Conservation (phyloP, 2,888 invertebrate genomes). For the Phrixothrix hirtus region DNA sequence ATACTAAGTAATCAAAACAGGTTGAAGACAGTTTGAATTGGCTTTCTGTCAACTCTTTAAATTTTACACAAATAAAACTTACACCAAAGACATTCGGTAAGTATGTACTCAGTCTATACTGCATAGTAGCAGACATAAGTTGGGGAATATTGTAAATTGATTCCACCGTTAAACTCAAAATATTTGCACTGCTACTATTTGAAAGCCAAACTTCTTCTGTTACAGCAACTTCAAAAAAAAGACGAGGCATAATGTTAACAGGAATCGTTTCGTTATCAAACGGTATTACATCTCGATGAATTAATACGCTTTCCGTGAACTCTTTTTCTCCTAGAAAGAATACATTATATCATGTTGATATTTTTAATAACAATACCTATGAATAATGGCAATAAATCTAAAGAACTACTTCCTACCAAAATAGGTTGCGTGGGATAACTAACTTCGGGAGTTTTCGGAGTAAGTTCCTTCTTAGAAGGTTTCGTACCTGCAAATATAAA, state of each 20-base stretch:
- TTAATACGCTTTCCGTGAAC: slow-evolving; percentile 29
- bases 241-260: slow-evolving; percentile 43
- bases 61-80: too few species aligned
- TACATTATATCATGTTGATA: neutral
- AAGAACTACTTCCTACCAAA: slow-evolving; percentile 29
- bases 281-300: slow-evolving; percentile 39
- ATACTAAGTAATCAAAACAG: too few species aligned
- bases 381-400: slow-evolving; percentile 41
- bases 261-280: slow-evolving; percentile 43
- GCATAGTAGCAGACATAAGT: slow-evolving; percentile 40
- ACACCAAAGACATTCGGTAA: slow-evolving; percentile 35
- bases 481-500: too few species aligned
- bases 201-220: slow-evolving; percentile 36
- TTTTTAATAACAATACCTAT: slow-evolving; percentile 25
- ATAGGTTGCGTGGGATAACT: slow-evolving; percentile 22
- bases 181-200: slow-evolving; percentile 32
- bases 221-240: slow-evolving; percentile 41
- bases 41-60: too few species aligned
- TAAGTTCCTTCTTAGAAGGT: neutral
- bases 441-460: neutral
- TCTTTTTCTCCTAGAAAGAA: slow-evolving; percentile 32
- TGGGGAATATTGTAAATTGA: slow-evolving; percentile 49
- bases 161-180: slow-evolving; percentile 48
- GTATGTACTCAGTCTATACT: slow-evolving; percentile 43
- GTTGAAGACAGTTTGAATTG: too few species aligned